phyloP scores from a whole-genome alignment of 2,113 vertebrate species.

The Pseudolaguvia tuberculata region DNA sequence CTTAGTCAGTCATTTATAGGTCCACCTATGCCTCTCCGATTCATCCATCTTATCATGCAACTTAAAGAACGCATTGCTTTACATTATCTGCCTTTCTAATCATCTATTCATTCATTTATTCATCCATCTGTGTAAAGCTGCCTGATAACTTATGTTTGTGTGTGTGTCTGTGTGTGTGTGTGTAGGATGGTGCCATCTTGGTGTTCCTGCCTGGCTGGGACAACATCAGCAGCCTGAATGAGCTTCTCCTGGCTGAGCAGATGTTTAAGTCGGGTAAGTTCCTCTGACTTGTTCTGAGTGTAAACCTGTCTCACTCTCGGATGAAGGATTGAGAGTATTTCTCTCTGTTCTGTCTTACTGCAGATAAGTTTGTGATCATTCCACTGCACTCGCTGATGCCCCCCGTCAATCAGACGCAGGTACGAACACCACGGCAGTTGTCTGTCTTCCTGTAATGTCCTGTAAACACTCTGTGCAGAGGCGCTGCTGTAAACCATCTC shows the following conservation, averaged over 20 bases:
- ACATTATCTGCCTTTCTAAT: no score
- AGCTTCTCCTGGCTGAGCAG: conserved; percentile 85
- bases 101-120: no score
- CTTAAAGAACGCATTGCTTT: no score
- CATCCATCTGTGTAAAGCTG: no score
- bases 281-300: neutral
- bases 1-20: no score
- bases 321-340: neutral
- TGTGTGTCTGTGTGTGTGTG: conserved; percentile 6
- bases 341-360: conserved; percentile 41
- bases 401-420: conserved; percentile 95
- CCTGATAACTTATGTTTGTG: neutral
- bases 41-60: no score
- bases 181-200: conserved; percentile 90
- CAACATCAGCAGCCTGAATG: conserved; percentile 90
- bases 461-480: no score
- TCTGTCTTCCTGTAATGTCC: no score
- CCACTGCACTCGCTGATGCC: conserved; percentile 97
- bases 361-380: conserved; percentile 93
- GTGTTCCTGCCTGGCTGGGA: conserved; percentile 98
- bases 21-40: no score
- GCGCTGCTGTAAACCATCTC: no score
- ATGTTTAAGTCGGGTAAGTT: conserved; percentile 92
- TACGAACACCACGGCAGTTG: no score
- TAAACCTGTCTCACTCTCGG: neutral